A percentile compares a stretch with the other conserved stretches of the same genome.
Evolutionary conservation across 1,140 invertebrate genomes (phyloP).

Genomic region (Hesperophylax magnus): DNA sequence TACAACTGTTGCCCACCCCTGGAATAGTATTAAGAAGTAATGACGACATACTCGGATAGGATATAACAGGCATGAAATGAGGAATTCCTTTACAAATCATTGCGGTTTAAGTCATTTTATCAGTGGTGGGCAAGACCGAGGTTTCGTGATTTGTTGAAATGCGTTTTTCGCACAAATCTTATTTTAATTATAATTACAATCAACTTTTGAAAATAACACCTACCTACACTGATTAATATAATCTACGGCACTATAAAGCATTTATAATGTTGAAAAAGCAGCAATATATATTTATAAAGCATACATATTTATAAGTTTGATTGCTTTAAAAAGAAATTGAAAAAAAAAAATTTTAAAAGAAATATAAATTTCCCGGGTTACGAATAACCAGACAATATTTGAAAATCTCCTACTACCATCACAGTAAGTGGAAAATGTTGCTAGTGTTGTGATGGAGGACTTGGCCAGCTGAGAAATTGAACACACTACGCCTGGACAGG

Average conservation of each 20-base stretch:
- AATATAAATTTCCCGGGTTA: no score
- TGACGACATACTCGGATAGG: constrained; percentile 34
- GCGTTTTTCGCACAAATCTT: not conserved
- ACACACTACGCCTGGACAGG: no score
- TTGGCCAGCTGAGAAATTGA: no score
- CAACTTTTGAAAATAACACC: not conserved
- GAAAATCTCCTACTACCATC: no score
- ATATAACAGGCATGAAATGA: constrained; percentile 56
- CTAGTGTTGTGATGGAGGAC: no score
- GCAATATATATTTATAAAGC: no score
- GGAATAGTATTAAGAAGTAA: constrained; percentile 43
- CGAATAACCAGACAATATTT: no score
- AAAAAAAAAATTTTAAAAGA: no score
- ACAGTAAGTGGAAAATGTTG: no score
- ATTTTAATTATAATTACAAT: not conserved
- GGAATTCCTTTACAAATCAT: constrained; percentile 53
- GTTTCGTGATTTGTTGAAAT: not conserved
- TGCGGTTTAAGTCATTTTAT: constrained; percentile 52
- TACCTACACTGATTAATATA: not conserved
- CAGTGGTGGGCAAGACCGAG: not conserved
- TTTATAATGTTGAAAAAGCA: not conserved
- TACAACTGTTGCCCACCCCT: constrained; percentile 27
- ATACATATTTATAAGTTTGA: no score
- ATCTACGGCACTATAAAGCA: not conserved
- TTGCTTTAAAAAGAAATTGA: no score